Base-by-base conservation (phyloP, 1,140 invertebrate species). In the Dendrolimus kikuchii region DNA sequence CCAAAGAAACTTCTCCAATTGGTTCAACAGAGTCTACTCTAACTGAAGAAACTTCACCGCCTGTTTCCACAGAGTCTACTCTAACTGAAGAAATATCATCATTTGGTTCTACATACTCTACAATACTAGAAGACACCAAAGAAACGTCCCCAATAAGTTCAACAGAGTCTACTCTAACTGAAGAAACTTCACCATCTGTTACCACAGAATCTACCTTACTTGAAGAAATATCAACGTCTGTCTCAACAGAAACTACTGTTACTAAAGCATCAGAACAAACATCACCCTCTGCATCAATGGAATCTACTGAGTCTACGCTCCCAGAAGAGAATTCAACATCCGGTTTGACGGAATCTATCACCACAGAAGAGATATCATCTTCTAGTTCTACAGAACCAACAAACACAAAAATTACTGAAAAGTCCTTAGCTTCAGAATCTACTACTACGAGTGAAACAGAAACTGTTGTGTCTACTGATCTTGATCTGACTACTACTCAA, bases 121-220 rank as follows among this genome's bases (percentile, higher is more conserved):
- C 59, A 41, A 53, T 56, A 46, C 10, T 49, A 37, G 55, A 44
- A 50, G 51, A 57, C 38, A 60, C 45, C 23, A 58, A 48, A 23
- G 48, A 52, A 40, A 42, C 49, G 3, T 23, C 40, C 43, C 49
- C 45, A 49, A 39, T 40, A 48, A 40, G 49, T 40, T 38, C 40
- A 37, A n/a, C 2, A 9, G 41, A 46, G 23, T 51, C 49, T 5
- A 55, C 59, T 38, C 53, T 56, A 46, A 37, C 51, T 37, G 55
- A 44, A 50, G 51, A 57, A 40, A 60, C 45, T 36, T 56, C 50
- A 23, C 45, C 49, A 40, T 36, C 51, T 6, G 47, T 43, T 6
- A n/a, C 50, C 39, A 58, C 53, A 23, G 50, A 51, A 46, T 43
- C 51, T 6, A 60, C 60, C 6, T 57, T 46, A 53, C 49, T 53